phyloP scores from a whole-genome alignment of 1,140 invertebrate genomes.

The Bilobella aurantiaca region DNA sequence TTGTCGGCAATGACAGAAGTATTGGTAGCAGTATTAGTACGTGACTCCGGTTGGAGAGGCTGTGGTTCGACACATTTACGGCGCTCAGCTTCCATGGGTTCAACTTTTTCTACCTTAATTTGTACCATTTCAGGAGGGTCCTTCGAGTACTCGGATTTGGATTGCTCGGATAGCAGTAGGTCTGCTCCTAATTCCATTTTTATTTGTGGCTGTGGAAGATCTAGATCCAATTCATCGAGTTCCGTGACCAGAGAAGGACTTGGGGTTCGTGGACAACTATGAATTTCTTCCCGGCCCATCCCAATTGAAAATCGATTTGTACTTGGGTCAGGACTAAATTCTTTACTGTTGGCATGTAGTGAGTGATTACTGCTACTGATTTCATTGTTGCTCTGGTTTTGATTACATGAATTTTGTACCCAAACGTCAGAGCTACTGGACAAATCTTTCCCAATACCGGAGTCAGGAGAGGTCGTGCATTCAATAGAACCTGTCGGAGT shows the following conservation, averaged over 20 bases:
- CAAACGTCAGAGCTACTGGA: conserved; percentile 27
- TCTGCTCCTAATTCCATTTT: conserved; percentile 24
- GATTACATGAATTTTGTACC: conserved; percentile 11
- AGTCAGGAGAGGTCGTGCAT: conserved; percentile 66
- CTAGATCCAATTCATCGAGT: conserved; percentile 10
- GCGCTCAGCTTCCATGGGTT: conserved; percentile 4
- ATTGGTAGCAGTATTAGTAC: not conserved
- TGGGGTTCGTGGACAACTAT: conserved; percentile 21
- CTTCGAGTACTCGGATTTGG: conserved; percentile 15
- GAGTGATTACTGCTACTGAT: not conserved
- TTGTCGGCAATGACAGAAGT: not conserved
- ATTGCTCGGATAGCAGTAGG: not conserved
- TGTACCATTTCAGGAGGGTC: not conserved
- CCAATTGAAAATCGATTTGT: not conserved
- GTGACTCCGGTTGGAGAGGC: not conserved
- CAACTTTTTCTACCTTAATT: conserved; percentile 27
- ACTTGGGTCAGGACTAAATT: not conserved
- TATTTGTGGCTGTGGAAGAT: conserved; percentile 15
- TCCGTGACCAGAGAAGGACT: conserved; percentile 21
- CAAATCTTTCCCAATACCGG: conserved; percentile 58
- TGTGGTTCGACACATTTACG: no score
- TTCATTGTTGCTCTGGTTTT: not conserved
- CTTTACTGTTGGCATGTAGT: not conserved
- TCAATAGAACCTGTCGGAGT: conserved; percentile 28
- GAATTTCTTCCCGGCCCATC: not conserved